Evolutionary conservation across 2,888 invertebrate genomes (phyloP).

Genomic region (Cabera pusaria): DNA sequence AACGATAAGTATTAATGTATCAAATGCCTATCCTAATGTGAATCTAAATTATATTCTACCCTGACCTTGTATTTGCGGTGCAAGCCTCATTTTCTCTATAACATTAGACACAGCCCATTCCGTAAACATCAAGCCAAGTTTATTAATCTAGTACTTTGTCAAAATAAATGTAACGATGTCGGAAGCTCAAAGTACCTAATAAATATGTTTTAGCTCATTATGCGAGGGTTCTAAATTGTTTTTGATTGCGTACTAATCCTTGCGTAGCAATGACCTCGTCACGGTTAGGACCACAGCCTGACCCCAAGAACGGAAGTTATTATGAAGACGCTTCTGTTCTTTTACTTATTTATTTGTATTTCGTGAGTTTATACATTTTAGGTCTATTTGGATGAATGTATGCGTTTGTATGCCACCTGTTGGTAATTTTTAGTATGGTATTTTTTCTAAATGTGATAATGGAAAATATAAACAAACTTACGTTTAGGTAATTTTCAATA

Average conservation of each 20-base stretch:
- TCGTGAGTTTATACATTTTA: slow-evolving; percentile 4
- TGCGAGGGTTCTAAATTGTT: slow-evolving; percentile 1
- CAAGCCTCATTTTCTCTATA: slow-evolving; percentile 7
- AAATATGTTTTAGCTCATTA: neutral
- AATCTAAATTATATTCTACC: too few species aligned
- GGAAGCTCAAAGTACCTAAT: too few species aligned
- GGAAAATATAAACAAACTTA: too few species aligned
- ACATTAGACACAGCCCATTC: slow-evolving; percentile 1
- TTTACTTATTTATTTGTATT: slow-evolving; percentile 10
- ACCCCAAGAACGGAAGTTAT: slow-evolving; percentile 28
- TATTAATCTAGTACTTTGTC: neutral
- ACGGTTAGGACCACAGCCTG: slow-evolving; percentile 32
- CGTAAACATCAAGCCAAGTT: neutral
- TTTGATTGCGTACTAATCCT: slow-evolving; percentile 16
- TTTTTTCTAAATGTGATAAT: too few species aligned
- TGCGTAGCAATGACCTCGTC: slow-evolving; percentile 35
- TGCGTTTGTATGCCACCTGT: too few species aligned
- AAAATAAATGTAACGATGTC: too few species aligned
- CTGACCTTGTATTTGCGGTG: slow-evolving; percentile 8
- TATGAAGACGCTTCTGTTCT: slow-evolving; percentile 18
- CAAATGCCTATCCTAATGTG: too few species aligned
- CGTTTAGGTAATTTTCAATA: too few species aligned
- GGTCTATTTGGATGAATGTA: too few species aligned
- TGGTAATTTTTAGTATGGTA: too few species aligned
- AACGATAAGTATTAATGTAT: too few species aligned